Percentiles rank a stretch among this genome's conserved stretches.
Evolutionary conservation across 2,888 invertebrate species (phyloP).

Genomic region (Cantharis nigra): DNA sequence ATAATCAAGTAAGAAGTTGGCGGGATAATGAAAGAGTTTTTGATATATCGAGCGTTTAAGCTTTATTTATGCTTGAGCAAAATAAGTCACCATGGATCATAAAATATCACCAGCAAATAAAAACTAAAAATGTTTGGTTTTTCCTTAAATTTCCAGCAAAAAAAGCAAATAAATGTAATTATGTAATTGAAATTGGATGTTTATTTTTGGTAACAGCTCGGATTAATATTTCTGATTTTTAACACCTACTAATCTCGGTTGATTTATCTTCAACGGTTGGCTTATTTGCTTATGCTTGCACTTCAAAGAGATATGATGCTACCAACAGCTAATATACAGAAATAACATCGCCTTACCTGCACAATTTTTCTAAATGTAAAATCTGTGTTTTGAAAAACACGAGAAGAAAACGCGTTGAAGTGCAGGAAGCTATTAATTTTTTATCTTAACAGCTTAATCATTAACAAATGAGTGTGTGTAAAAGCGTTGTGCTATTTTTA

Average conservation of each 20-base stretch:
- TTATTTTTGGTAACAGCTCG: not conserved
- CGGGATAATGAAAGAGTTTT: not conserved
- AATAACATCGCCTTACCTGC: not conserved
- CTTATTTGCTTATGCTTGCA: not conserved
- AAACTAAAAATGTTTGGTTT: not conserved
- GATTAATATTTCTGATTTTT: not conserved
- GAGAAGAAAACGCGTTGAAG: not conserved
- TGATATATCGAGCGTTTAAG: not conserved
- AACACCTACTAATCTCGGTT: not conserved
- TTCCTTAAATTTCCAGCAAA: not conserved
- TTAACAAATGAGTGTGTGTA: not conserved
- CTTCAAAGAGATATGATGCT: not conserved
- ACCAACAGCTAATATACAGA: not conserved
- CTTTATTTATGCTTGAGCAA: not conserved
- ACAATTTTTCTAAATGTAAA: not conserved
- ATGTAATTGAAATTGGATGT: not conserved
- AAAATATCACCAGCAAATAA: not conserved
- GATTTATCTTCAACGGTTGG: not conserved
- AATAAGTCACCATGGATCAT: not conserved
- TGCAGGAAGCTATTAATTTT: not conserved
- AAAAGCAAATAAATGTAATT: not conserved
- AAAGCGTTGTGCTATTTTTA: not conserved
- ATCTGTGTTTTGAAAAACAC: not conserved
- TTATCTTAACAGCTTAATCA: not conserved
- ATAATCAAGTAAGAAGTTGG: not conserved